Base-by-base conservation (phyloP, 2,888 invertebrate genomes). In the Neria commutata region DNA sequence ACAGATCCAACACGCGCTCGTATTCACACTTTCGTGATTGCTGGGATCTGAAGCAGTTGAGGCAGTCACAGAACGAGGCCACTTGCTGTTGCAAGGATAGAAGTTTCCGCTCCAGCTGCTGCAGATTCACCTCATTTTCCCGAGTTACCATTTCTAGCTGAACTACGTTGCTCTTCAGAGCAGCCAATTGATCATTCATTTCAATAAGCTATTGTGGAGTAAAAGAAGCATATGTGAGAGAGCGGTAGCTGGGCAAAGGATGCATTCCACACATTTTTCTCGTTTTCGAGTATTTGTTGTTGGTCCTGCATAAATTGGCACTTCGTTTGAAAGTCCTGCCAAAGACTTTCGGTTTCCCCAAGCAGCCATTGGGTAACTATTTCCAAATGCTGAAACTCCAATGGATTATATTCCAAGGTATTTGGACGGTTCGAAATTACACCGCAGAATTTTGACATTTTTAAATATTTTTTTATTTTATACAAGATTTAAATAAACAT, bases 301-400 rank as follows among this genome's bases (percentile, higher is more conserved):
- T 65, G 68, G 8, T 68, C 68, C 3, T 24, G 59, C 4, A 67
- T 16, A 19, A 67, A 70, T 4, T 56, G 8, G 23, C 62, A 14
- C 54, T 75, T 70, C 1, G 2, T 54, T 1, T 64, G 37, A 40
- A 74, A 75, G 14, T 71, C 67, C 0, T n/a, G n/a, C 19, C 16
- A 11, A 47, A 42, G 0, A 70, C n/a, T 33, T 75, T 63, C 47
- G 0, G 64, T 60, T 19, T 72, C 72, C 1, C 58, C 57, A 5
- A 61, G 19, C 19, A 75, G 61, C 42, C 63, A 26, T 21, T 63
- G 58, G 1, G 64, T 47, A 29, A 75, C 16, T 23, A 68, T 45
- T 10, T 72, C 68, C 2, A 75, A 58, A 25, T 69, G 51, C 16
- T 65, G 50, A 46, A 72, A 75, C 23, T 62, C 57, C 8, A 64